A percentile compares a stretch with the other conserved stretches of the same genome.
These are phyloP conservation scores for Crotophaga sulcirostris DNA, from an alignment of 2,113 vertebrate species.

Conservation along the genomic window DNA sequence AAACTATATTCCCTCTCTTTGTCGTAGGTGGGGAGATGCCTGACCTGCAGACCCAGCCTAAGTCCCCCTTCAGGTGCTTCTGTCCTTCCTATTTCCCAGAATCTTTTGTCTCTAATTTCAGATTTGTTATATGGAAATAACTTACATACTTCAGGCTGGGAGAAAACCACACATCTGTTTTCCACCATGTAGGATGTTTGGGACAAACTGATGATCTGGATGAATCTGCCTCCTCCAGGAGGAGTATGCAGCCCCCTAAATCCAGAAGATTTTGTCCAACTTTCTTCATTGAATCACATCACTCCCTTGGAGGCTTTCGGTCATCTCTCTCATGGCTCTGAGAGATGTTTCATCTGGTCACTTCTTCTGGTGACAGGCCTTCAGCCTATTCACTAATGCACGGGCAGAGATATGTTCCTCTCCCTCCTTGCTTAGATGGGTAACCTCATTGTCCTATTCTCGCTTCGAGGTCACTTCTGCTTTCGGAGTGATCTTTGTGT, in stretches of 20 bases:
- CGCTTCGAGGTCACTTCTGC: background rate
- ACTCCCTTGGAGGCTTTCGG: background rate
- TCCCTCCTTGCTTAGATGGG: background rate
- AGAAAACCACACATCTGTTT: background rate
- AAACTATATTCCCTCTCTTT: background rate
- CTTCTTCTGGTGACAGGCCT: background rate
- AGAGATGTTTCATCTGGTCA: background rate
- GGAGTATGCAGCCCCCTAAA: background rate
- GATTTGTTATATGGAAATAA: background rate
- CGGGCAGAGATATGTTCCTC: fast-evolving
- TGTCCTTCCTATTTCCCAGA: background rate
- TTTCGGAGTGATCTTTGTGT: background rate
- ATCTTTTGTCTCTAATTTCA: background rate
- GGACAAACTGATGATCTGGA: background rate
- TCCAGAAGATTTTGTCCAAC: background rate
- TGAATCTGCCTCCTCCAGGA: background rate
- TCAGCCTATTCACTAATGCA: background rate
- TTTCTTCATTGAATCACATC: background rate
- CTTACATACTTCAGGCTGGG: background rate
- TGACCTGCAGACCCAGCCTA: background rate
- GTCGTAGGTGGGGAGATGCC: background rate
- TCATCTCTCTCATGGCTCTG: background rate
- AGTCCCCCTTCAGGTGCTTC: background rate
- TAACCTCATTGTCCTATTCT: background rate
- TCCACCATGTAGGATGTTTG: background rate